phyloP scores from a whole-genome alignment of 2,888 invertebrate genomes.

The Phragmatobia fuliginosa region DNA sequence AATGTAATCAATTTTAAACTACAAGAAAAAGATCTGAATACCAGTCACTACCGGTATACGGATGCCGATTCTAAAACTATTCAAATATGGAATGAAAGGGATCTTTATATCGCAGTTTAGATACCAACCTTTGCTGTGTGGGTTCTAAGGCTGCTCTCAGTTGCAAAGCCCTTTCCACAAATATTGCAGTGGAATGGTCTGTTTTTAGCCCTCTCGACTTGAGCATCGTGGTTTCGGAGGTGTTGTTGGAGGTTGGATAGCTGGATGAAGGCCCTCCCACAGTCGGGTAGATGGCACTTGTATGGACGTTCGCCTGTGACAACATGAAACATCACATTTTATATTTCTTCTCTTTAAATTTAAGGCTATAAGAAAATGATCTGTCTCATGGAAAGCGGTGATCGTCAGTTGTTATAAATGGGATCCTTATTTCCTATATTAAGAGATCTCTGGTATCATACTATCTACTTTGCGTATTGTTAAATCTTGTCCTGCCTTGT shows the following conservation, averaged over 20 bases:
- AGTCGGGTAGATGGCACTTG: constrained; percentile 98
- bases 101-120: constrained; percentile 24
- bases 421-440: neutral
- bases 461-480: neutral
- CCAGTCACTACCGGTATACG: neutral
- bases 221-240: constrained; percentile 97
- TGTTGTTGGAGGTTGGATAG: constrained; percentile 98
- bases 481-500: neutral
- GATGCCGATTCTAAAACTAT: neutral
- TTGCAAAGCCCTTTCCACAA: constrained; percentile 98
- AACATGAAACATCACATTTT: constrained; percentile 57
- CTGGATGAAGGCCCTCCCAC: constrained; percentile 98
- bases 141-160: constrained; percentile 97
- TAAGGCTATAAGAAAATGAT: neutral
- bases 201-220: constrained; percentile 97
- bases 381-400: neutral
- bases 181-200: constrained; percentile 98
- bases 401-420: neutral
- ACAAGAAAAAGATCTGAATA: neutral
- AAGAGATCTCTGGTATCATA: neutral
- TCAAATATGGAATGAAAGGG: neutral
- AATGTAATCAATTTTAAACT: neutral
- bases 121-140: constrained; percentile 98
- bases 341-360: neutral
- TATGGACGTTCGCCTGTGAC: constrained; percentile 96